These are phyloP conservation scores for Rhyzopertha dominica DNA, from an alignment of 1,140 invertebrate species.

Conservation along the genomic window DNA sequence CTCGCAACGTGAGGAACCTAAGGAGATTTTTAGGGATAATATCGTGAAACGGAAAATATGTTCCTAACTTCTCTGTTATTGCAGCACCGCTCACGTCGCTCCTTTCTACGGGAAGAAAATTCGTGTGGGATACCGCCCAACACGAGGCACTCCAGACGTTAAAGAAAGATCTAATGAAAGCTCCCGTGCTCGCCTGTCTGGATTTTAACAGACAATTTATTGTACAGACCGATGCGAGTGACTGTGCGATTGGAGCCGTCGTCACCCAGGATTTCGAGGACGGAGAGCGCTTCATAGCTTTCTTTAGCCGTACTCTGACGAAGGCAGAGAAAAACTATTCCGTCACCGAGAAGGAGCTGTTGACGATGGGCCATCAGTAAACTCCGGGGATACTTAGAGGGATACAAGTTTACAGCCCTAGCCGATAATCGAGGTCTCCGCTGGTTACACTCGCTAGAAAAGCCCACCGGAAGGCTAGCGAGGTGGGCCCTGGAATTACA, in stretches of 20 bases:
- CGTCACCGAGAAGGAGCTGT: constrained; percentile 39
- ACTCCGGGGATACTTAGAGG: constrained; percentile 27
- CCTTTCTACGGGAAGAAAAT: neutral
- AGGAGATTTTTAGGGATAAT: neutral
- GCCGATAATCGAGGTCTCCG: constrained; percentile 17
- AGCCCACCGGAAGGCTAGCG: constrained; percentile 25
- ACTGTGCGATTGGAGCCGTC: constrained; percentile 14
- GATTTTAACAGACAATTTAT: constrained; percentile 19
- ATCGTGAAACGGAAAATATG: neutral
- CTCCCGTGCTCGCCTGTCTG: constrained; percentile 20
- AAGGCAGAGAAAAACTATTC: constrained; percentile 40
- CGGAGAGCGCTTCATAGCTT: neutral
- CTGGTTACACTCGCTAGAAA: constrained; percentile 41
- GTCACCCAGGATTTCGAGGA: constrained; percentile 6
- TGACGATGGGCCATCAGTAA: constrained; percentile 42
- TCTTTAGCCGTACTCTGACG: constrained; percentile 22
- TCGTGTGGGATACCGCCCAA: neutral
- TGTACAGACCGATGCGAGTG: constrained; percentile 25
- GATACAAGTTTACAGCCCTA: constrained; percentile 36
- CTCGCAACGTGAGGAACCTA: neutral
- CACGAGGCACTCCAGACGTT: constrained; percentile 1
- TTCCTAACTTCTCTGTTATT: neutral
- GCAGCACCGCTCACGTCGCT: neutral
- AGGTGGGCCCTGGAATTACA: constrained; percentile 25
- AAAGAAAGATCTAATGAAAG: constrained; percentile 12